phyloP scores from a whole-genome alignment of 2,888 invertebrate genomes.

The Sphaeridia pumilis region DNA sequence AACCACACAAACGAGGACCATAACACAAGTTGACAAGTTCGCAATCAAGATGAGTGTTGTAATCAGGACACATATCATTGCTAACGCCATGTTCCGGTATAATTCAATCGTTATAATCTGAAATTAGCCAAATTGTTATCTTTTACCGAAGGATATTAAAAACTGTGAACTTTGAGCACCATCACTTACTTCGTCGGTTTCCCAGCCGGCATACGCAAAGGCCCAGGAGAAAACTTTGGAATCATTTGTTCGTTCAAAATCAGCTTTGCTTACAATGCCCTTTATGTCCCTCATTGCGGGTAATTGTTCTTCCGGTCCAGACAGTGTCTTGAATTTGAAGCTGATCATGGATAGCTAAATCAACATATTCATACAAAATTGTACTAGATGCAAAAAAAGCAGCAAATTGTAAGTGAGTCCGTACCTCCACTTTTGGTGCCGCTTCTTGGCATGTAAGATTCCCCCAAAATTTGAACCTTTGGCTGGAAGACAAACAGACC shows the following conservation, averaged over 20 bases:
- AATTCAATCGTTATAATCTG: conserved; percentile 60
- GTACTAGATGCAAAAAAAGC: conserved; percentile 7
- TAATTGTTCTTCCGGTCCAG: conserved; percentile 54
- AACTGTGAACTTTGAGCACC: neutral
- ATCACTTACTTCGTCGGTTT: conserved; percentile 55
- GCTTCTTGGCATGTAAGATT: conserved; percentile 52
- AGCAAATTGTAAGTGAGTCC: too few relatives aligned
- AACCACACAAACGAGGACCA: conserved; percentile 60
- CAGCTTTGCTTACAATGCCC: conserved; percentile 46
- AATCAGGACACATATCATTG: conserved; percentile 64
- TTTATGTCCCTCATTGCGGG: conserved; percentile 60
- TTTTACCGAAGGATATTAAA: neutral
- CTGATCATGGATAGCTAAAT: conserved; percentile 49
- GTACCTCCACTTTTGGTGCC: conserved; percentile 48
- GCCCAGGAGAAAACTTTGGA: conserved; percentile 59
- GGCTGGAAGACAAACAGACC: conserved; percentile 37
- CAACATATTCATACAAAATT: conserved; percentile 7
- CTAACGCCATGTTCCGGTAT: conserved; percentile 60
- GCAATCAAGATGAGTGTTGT: conserved; percentile 64
- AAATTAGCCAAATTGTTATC: conserved; percentile 24
- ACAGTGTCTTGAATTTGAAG: conserved; percentile 47
- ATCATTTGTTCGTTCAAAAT: conserved; percentile 50
- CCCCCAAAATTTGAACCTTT: conserved; percentile 53
- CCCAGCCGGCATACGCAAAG: conserved; percentile 60
- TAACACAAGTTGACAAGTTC: conserved; percentile 61